phyloP scores from a whole-genome alignment of 1,140 invertebrate genomes.

The Ephestia elutella region DNA sequence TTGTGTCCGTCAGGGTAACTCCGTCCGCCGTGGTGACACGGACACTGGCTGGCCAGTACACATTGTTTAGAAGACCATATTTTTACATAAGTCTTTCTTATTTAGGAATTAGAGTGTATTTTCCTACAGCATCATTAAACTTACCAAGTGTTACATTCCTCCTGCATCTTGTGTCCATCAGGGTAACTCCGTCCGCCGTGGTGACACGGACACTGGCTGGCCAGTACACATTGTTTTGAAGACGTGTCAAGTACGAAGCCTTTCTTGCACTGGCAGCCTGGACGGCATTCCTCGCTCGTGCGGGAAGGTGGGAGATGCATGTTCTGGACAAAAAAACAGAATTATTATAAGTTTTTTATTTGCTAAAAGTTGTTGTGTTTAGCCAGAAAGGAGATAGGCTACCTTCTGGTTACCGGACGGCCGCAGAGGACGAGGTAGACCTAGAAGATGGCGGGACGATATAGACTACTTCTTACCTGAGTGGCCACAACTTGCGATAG shows the following conservation, averaged over 20 bases:
- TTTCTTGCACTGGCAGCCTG: constrained; percentile 85
- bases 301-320: constrained; percentile 28
- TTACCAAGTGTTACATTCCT: constrained; percentile 90
- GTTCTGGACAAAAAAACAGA: constrained; percentile 74
- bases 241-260: constrained; percentile 83
- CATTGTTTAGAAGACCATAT: constrained; percentile 62
- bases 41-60: constrained; percentile 82
- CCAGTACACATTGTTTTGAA: constrained; percentile 80
- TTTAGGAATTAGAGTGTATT: too few relatives aligned
- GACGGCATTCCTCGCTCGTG: constrained; percentile 77
- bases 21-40: constrained; percentile 90
- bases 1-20: constrained; percentile 85
- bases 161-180: constrained; percentile 83
- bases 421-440: too few relatives aligned
- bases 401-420: too few relatives aligned
- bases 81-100: too few relatives aligned
- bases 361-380: too few relatives aligned
- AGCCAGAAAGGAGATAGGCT: too few relatives aligned
- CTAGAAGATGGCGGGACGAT: too few relatives aligned
- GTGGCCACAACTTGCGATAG: too few relatives aligned
- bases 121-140: constrained; percentile 14
- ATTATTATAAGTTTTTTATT: too few relatives aligned
- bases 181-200: constrained; percentile 88
- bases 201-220: constrained; percentile 87
- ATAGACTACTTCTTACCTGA: too few relatives aligned